These are phyloP conservation scores for Phasianus colchicus DNA, from an alignment of 2,113 vertebrate species.

Conservation along the genomic window DNA sequence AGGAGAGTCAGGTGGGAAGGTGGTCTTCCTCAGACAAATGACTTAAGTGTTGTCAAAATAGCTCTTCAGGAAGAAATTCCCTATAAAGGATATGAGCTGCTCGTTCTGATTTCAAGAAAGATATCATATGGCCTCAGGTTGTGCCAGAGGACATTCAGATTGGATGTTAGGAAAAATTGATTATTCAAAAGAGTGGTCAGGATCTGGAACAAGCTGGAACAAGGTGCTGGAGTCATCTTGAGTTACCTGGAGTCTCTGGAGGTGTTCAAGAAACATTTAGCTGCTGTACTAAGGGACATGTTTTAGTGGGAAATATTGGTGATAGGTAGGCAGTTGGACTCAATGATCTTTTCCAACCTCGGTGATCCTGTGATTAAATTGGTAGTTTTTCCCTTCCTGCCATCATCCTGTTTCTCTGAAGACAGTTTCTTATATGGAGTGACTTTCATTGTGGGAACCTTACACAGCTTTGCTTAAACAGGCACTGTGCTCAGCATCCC, in stretches of 20 bases:
- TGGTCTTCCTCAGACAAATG: not conserved
- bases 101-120: not conserved
- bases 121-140: not conserved
- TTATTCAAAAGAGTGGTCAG: too few species aligned
- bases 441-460: constrained; percentile 14
- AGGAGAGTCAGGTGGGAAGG: not conserved
- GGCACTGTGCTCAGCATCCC: not conserved
- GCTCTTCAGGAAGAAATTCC: not conserved
- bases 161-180: too few species aligned
- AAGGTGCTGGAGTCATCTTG: too few species aligned
- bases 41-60: not conserved
- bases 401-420: constrained; percentile 31
- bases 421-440: not conserved
- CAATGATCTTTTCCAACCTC: too few species aligned
- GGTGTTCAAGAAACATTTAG: too few species aligned
- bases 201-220: too few species aligned
- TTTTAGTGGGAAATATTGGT: too few species aligned
- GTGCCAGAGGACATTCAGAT: too few species aligned
- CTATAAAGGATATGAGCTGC: not conserved
- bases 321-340: too few species aligned
- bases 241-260: too few species aligned
- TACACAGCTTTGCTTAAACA: not conserved
- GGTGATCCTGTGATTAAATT: not conserved
- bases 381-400: not conserved
- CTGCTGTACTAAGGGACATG: too few species aligned